Base-by-base conservation (phyloP, 2,888 invertebrate species). In the Lamellibrachia satsuma region DNA sequence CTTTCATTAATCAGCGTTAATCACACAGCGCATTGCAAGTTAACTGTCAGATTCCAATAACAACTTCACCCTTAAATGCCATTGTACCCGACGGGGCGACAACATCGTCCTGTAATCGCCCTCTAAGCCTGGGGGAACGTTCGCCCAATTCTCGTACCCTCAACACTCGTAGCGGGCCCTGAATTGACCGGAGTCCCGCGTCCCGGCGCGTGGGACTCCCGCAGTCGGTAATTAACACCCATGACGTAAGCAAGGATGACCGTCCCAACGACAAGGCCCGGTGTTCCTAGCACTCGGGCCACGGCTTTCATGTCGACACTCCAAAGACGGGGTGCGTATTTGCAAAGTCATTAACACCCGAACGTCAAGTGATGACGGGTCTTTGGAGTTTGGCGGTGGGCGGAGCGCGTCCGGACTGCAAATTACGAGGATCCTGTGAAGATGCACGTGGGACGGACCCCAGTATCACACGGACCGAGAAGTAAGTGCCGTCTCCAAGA, bases 361-460 rank as follows among this genome's bases (percentile, higher is more conserved):
- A 75, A 75, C 75, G 75, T n/a, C 75, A 75, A 75, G 75, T 75
- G 75, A 15, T 15, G 75, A 75, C 75, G 15, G 60, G 55, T 15
- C 75, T 75, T 75, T 75, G 15, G 75, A 75, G 75, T 75, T 75
- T 75, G 75, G 75, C 75, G 75, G 75, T 75, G 75, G 75, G 75
- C 75, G 75, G 75, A 75, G 1, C 75, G 75, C 75, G 75, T 75
- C 22, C 75, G 75, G 75, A 75, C 75, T 75, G 75, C 75, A 75
- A 75, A 75, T 75, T 75, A 75, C 4, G 75, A n/a, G 22, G 75
- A 22, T 75, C 75, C 75, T 75, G 75, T 75, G 75, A 75, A 75
- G 75, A 75, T 22, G 22, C 6, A 22, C 75, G 22, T n/a, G 75
- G 15, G 75, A 75, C 22, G 75, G 75, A 75, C 75, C 75, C 15